These are phyloP conservation scores for Strigamia maritima DNA, from an alignment of 2,888 invertebrate genomes.

Conservation along the genomic window DNA sequence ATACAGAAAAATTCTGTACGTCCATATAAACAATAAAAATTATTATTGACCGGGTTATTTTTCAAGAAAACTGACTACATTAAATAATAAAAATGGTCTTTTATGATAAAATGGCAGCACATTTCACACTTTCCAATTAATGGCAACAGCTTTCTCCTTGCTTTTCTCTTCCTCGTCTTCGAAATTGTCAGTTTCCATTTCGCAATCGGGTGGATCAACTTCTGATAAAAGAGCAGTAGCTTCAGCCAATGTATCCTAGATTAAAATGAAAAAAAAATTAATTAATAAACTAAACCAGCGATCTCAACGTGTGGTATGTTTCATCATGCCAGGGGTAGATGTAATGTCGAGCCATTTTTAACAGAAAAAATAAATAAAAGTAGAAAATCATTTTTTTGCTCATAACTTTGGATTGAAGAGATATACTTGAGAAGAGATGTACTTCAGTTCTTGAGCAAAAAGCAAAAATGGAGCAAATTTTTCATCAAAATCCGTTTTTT, in stretches of 20 bases:
- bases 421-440: too few species aligned
- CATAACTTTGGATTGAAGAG: too few species aligned
- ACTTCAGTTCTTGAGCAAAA: too few species aligned
- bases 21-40: background rate
- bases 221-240: slow-evolving; percentile 55
- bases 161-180: slow-evolving; percentile 44
- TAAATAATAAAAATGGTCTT: slow-evolving; percentile 19
- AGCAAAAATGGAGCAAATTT: too few species aligned
- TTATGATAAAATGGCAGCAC: background rate
- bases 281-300: background rate
- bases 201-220: slow-evolving; percentile 48
- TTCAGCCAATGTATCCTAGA: slow-evolving; percentile 54
- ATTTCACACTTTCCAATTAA: slow-evolving; percentile 14
- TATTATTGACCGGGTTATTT: background rate
- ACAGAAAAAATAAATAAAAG: too few species aligned
- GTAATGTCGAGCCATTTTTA: too few species aligned
- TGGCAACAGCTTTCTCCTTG: background rate
- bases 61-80: background rate
- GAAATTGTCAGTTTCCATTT: slow-evolving; percentile 44
- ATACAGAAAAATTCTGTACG: background rate
- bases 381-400: too few species aligned
- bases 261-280: background rate
- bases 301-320: background rate
- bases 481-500: too few species aligned
- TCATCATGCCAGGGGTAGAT: too few species aligned